Percentiles rank a stretch among this genome's conserved stretches.
phyloP scores from a whole-genome alignment of 2,113 vertebrate species.

The Cromileptes altivelis region DNA sequence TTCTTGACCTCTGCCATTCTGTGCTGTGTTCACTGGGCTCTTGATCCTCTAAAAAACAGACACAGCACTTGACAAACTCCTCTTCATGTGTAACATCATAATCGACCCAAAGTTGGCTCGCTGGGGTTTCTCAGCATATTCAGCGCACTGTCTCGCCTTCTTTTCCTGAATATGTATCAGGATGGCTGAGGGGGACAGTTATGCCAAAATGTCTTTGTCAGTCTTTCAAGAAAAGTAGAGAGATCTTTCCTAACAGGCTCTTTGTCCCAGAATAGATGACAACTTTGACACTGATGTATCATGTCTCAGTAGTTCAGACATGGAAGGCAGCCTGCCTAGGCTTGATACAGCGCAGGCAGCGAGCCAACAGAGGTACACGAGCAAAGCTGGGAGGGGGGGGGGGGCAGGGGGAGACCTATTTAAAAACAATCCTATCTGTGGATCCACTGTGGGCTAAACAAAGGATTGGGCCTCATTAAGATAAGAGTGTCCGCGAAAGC shows the following conservation, averaged over 20 bases:
- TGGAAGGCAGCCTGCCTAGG: conserved; percentile 19
- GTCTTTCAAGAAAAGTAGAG: conserved; percentile 27
- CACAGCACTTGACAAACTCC: conserved; percentile 34
- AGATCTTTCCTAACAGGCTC: conserved; percentile 47
- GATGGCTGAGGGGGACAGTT: conserved; percentile 42
- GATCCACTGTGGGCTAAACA: conserved; percentile 78
- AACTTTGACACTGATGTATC: conserved; percentile 69
- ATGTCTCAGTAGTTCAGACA: conserved; percentile 59
- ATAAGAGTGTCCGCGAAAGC: conserved; percentile 63
- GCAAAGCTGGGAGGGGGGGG: neutral
- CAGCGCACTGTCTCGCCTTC: neutral
- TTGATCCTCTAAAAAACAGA: conserved; percentile 43
- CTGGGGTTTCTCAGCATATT: conserved; percentile 21
- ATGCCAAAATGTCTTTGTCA: conserved; percentile 47
- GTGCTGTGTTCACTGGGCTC: conserved; percentile 22
- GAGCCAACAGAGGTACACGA: conserved; percentile 54
- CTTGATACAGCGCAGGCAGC: conserved; percentile 48
- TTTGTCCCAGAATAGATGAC: conserved; percentile 55
- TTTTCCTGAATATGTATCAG: conserved; percentile 32
- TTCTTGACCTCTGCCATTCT: conserved; percentile 53
- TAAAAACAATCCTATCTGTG: conserved; percentile 77
- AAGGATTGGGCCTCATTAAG: conserved; percentile 76
- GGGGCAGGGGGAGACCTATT: conserved; percentile 39
- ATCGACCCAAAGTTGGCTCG: neutral
- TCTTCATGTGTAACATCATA: conserved; percentile 35